phyloP scores from a whole-genome alignment of 1,140 invertebrate species.

The Nebria ingens region DNA sequence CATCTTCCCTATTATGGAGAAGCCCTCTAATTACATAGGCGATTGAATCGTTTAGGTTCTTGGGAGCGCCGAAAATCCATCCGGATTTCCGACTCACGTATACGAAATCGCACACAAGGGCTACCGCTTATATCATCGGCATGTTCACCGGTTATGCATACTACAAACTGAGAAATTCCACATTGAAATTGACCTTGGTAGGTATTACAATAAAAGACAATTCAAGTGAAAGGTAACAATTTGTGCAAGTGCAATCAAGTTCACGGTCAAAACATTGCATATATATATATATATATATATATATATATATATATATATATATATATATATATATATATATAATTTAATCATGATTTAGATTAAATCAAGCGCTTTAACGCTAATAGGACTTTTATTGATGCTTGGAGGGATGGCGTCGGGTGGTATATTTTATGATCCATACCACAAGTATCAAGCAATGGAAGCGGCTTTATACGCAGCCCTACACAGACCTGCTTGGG shows the following conservation, averaged over 20 bases:
- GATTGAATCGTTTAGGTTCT: constrained; percentile 38
- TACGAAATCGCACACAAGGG: constrained; percentile 43
- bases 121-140: constrained; percentile 41
- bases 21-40: too few relatives aligned
- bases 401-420: constrained; percentile 32
- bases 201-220: constrained; percentile 9
- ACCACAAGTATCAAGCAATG: constrained; percentile 34
- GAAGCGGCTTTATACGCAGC: constrained; percentile 45
- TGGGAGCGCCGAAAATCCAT: constrained; percentile 35
- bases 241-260: background rate
- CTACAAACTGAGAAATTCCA: constrained; percentile 27
- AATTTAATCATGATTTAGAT: constrained; percentile 19
- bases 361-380: constrained; percentile 30
- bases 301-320: too few relatives aligned
- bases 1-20: too few relatives aligned
- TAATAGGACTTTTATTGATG: constrained; percentile 29
- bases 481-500: constrained; percentile 45
- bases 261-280: constrained; percentile 10
- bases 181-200: constrained; percentile 32
- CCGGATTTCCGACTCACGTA: constrained; percentile 40
- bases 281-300: background rate
- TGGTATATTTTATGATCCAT: constrained; percentile 34
- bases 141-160: constrained; percentile 40
- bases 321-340: background rate
- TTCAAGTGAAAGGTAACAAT: background rate